Percentiles rank a stretch among this genome's conserved stretches.
phyloP scores from a whole-genome alignment of 1,140 invertebrate genomes.

The Armadillidium nasatum region DNA sequence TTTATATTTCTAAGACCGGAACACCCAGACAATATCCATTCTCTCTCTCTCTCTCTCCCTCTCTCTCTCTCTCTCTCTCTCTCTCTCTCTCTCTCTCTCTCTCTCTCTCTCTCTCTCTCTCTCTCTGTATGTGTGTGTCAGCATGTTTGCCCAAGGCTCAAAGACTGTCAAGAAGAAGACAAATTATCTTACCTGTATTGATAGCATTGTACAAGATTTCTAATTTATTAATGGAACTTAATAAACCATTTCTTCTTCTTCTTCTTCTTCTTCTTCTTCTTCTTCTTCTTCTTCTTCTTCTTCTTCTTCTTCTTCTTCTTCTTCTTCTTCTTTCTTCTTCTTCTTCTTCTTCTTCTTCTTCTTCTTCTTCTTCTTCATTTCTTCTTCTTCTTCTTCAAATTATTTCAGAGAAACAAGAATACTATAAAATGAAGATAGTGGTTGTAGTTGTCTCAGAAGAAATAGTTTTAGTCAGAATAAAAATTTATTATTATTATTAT shows the following conservation, averaged over 20 bases:
- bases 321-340: not conserved
- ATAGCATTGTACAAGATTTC: not conserved
- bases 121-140: no score
- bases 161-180: no score
- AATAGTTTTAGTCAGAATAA: no score
- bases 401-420: no score
- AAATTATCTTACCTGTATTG: not conserved
- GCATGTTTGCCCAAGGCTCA: no score
- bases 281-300: not conserved
- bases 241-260: not conserved
- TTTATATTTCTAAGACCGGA: no score
- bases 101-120: not conserved
- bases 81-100: not conserved
- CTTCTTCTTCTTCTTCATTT: constrained; percentile 1
- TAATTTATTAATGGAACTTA: not conserved
- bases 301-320: constrained; percentile 6
- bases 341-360: no score
- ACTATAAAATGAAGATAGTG: no score
- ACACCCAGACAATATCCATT: not conserved
- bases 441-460: no score
- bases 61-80: not conserved
- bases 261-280: not conserved
- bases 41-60: not conserved
- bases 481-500: not conserved
- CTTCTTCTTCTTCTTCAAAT: not conserved